Percentiles rank a stretch among this genome's conserved stretches.
These are phyloP conservation scores for Scaptomyza montana DNA, from an alignment of 1,140 invertebrate genomes.

Conservation along the genomic window DNA sequence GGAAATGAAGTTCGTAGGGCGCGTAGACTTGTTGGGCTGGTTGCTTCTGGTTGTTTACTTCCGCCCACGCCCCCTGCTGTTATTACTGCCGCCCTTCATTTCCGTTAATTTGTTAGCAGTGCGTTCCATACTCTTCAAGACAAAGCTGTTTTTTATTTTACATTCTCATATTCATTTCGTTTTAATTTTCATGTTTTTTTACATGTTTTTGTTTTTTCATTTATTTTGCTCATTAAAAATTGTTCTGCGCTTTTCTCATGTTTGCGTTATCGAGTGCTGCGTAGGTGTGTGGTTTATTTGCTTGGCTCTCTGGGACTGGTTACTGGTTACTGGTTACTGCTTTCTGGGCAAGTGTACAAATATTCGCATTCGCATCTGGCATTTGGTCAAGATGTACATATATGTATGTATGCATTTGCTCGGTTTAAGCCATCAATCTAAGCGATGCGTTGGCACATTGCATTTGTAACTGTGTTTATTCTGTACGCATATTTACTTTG, in stretches of 20 bases:
- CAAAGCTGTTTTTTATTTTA: conserved; percentile 83
- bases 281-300: conserved; percentile 63
- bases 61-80: conserved; percentile 51
- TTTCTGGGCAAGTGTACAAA: conserved; percentile 4
- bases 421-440: conserved; percentile 54
- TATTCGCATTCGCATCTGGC: conserved; percentile 48
- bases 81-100: conserved; percentile 65
- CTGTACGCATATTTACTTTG: conserved; percentile 15
- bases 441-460: conserved; percentile 29
- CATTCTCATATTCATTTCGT: conserved; percentile 78
- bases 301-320: conserved; percentile 55
- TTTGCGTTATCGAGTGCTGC: conserved; percentile 66
- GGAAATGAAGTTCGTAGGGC: conserved; percentile 78
- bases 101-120: conserved; percentile 83
- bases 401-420: conserved; percentile 22
- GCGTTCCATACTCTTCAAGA: conserved; percentile 84
- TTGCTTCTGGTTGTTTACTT: conserved; percentile 49
- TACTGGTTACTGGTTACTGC: conserved; percentile 44
- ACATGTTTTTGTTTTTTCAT: conserved; percentile 28
- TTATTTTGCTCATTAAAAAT: conserved; percentile 39
- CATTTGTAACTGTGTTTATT: conserved; percentile 15
- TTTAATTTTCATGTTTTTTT: conserved; percentile 48
- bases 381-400: conserved; percentile 20
- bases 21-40: conserved; percentile 22
- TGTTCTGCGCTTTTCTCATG: conserved; percentile 58